Base-by-base conservation (phyloP, 2,888 invertebrate species). In the Caenorhabditis sp. region DNA sequence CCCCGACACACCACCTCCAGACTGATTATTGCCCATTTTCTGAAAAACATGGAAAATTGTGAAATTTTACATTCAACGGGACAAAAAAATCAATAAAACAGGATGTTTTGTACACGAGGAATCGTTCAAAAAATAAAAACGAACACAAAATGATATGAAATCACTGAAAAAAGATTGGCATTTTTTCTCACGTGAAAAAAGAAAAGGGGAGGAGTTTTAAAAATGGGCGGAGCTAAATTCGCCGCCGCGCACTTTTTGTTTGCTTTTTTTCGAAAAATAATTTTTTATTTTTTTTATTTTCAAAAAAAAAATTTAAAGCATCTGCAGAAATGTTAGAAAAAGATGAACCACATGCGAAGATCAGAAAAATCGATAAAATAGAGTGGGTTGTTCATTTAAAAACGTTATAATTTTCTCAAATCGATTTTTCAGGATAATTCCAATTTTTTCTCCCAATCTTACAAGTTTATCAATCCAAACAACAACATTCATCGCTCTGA, bases 1-100 rank as follows among this genome's bases (percentile, higher is more conserved):
- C 19, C 61, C 58, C 1, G 62, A 54, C 3, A 67, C 62, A n/a
- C 64, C 62, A n/a, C 64, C 67, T 50, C 72, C 73, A 8, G 73
- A 68, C 59, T 68, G 73, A 66, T 73, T 73, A 51, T 73, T 73
- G 19, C 73, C 73, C 73, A 73, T 73, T 61, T 54, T 51, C 51
- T 19, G 51, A 21, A 51, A 51, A 23, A 4, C 19, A 50, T n/a
- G n/a, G n/a, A n/a, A n/a, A n/a, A n/a, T n/a, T n/a, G n/a, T n/a
- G n/a, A n/a, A n/a, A n/a, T n/a, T n/a, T n/a, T n/a, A n/a, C n/a
- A n/a, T n/a, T n/a, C n/a, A 50, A n/a, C 4, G 50, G 4, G 50
- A 19, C 17, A 50, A 4, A 4, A 50, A 4, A 31, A 31, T 31
- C 4, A 31, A 6, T 31, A 31, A 31, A 31, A 31, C 5, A 31